phyloP scores from a whole-genome alignment of 1,140 invertebrate species.

The Caerostris darwini region DNA sequence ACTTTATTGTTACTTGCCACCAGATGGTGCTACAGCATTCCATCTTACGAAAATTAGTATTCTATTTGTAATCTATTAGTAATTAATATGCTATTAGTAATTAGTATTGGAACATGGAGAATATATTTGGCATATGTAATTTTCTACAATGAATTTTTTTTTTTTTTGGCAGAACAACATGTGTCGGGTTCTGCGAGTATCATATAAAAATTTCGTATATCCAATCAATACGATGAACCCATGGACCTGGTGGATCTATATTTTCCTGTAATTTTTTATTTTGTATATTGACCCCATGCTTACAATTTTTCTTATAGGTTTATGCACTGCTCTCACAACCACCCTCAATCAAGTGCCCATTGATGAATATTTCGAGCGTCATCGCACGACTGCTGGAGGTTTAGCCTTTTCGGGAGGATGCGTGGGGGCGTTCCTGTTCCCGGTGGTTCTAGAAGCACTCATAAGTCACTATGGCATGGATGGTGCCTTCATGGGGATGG shows the following conservation, averaged over 20 bases:
- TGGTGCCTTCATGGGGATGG: conserved; percentile 86
- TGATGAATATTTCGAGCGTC: conserved; percentile 69
- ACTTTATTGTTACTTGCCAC: too few relatives aligned
- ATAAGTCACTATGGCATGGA: conserved; percentile 76
- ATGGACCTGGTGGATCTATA: neutral
- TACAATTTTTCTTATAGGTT: conserved; percentile 34
- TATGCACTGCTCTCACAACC: conserved; percentile 64
- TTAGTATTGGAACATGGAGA: too few relatives aligned
- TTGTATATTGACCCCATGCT: neutral
- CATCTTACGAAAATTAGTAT: too few relatives aligned
- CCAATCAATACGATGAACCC: too few relatives aligned
- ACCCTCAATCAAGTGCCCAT: conserved; percentile 76
- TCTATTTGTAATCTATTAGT: too few relatives aligned
- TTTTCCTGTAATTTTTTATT: neutral
- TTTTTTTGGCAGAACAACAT: too few relatives aligned
- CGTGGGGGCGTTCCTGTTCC: conserved; percentile 81
- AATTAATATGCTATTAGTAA: too few relatives aligned
- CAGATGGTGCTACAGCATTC: too few relatives aligned
- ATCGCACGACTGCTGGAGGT: conserved; percentile 67
- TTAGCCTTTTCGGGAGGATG: conserved; percentile 81
- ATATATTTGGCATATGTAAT: too few relatives aligned
- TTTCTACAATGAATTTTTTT: too few relatives aligned
- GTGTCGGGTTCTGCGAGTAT: too few relatives aligned
- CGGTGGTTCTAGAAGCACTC: conserved; percentile 80
- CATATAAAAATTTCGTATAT: neutral